Conservation (phyloP, 1,140 invertebrate genomes). For the Plutomurus gul region DNA sequence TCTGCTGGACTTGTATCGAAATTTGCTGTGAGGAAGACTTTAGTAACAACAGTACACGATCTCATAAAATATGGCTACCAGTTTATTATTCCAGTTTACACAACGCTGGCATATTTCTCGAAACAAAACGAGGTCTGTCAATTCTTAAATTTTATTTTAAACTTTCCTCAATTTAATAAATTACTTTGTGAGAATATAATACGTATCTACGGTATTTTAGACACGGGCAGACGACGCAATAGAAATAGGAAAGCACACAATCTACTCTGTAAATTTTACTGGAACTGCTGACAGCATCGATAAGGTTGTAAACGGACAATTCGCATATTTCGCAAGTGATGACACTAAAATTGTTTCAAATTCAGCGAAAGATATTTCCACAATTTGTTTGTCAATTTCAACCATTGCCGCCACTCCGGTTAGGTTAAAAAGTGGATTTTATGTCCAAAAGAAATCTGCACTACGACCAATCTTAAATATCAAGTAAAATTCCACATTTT, state of each 20-base stretch:
- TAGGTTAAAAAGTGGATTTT: not conserved
- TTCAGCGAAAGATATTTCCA: not conserved
- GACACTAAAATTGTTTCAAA: not conserved
- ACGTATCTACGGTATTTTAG: not conserved
- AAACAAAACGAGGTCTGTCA: not conserved
- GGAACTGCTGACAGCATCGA: not conserved
- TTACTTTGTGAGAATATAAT: not conserved
- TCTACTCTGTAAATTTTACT: not conserved
- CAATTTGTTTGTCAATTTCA: not conserved
- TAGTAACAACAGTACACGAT: not conserved
- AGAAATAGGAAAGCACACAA: not conserved
- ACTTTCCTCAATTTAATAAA: not conserved
- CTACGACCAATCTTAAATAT: not conserved
- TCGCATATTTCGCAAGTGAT: not conserved
- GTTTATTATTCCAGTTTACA: not conserved
- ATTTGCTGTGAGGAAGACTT: not conserved
- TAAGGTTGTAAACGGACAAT: not conserved
- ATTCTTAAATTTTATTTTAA: not conserved
- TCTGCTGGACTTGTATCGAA: not conserved
- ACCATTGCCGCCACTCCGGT: not conserved
- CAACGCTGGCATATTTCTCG: not conserved
- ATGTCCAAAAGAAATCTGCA: not conserved
- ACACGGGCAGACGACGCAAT: not conserved
- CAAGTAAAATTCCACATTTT: too few species aligned
- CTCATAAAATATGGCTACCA: not conserved